These are phyloP conservation scores for Corythornis cristatus DNA, from an alignment of 2,113 vertebrate genomes.

Conservation along the genomic window DNA sequence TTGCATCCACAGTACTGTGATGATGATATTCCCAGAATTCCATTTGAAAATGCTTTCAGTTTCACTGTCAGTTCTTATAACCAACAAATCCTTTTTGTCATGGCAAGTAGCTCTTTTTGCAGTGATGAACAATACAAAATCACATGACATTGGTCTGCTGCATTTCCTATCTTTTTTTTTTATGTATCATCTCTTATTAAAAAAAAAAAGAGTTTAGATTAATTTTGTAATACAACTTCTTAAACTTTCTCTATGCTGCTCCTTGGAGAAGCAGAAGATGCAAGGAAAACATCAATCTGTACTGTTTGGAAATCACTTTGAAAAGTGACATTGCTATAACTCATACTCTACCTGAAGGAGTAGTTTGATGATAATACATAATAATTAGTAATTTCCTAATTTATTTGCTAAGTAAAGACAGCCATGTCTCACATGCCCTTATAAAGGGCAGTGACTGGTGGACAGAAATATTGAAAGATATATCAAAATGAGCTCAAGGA, in stretches of 20 bases:
- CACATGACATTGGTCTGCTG: background rate
- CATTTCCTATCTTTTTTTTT: background rate
- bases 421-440: background rate
- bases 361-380: background rate
- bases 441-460: background rate
- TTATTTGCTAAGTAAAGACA: background rate
- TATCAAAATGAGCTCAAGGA: background rate
- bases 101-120: slow-evolving; percentile 16
- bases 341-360: background rate
- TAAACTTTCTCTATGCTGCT: background rate
- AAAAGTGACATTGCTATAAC: background rate
- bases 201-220: background rate
- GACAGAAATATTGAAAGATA: background rate
- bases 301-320: background rate
- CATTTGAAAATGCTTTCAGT: slow-evolving; percentile 53
- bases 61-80: slow-evolving; percentile 59
- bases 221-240: background rate
- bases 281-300: background rate
- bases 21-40: slow-evolving; percentile 34
- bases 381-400: background rate
- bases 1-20: slow-evolving; percentile 8
- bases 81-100: slow-evolving; percentile 54
- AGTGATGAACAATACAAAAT: background rate
- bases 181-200: background rate
- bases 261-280: background rate